phyloP scores from a whole-genome alignment of 92 coral and sea anemone genomes.

The Plumapathes pennacea region DNA sequence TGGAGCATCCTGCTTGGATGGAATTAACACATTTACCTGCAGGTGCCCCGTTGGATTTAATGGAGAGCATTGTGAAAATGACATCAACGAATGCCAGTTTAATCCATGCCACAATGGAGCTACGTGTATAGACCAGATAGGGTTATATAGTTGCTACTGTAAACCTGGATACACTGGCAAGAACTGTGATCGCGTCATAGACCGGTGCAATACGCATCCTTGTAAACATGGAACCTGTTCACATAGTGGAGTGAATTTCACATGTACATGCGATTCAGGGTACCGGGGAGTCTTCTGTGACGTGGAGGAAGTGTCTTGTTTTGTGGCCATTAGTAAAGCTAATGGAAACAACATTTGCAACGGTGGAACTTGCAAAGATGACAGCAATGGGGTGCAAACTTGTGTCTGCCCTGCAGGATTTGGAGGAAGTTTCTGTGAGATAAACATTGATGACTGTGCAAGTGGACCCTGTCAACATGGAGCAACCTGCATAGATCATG shows the following conservation, averaged over 20 bases:
- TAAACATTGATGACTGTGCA: constrained; percentile 77
- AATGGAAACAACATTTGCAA: constrained; percentile 51
- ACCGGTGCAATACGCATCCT: constrained; percentile 74
- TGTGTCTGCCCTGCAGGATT: constrained; percentile 76
- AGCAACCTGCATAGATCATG: constrained; percentile 70
- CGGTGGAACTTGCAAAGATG: constrained; percentile 79
- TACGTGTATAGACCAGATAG: constrained; percentile 87
- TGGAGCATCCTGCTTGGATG: constrained; percentile 77
- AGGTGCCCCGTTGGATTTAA: constrained; percentile 69
- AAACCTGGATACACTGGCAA: constrained; percentile 75
- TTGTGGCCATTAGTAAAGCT: constrained; percentile 28
- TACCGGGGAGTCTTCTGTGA: constrained; percentile 80
- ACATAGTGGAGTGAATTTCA: constrained; percentile 53
- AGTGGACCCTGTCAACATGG: constrained; percentile 92
- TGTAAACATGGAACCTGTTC: constrained; percentile 84
- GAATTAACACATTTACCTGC: constrained; percentile 50
- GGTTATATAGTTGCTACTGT: constrained; percentile 92
- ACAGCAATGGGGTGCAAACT: constrained; percentile 44
- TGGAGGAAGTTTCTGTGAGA: constrained; percentile 75
- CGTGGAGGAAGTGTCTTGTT: constrained; percentile 56
- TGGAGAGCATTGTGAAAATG: constrained; percentile 79
- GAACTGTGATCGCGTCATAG: constrained; percentile 62
- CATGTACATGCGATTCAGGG: constrained; percentile 52
- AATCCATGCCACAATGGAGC: constrained; percentile 83
- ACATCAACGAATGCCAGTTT: constrained; percentile 67